Percentiles rank a stretch among this genome's conserved stretches.
Conservation (phyloP, 2,888 invertebrate species). For the Salticus scenicus region DNA sequence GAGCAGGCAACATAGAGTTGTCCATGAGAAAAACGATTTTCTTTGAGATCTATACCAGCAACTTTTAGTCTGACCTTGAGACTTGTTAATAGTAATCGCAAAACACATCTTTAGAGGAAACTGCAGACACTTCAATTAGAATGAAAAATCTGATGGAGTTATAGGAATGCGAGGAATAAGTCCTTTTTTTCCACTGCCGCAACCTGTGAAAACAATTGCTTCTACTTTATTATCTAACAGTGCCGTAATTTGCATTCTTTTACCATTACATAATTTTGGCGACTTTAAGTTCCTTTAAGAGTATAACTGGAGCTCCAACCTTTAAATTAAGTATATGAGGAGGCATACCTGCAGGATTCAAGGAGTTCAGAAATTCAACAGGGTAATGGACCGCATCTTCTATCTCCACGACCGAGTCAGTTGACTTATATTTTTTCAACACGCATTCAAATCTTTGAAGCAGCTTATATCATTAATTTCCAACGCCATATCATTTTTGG, state of each 20-base stretch:
- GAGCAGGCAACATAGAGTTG: not conserved
- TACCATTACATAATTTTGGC: constrained; percentile 72
- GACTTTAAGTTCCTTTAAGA: constrained; percentile 63
- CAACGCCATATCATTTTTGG: constrained; percentile 51
- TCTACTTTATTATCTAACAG: constrained; percentile 70
- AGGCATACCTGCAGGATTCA: no score
- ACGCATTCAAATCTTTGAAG: constrained; percentile 6
- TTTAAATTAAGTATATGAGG: no score
- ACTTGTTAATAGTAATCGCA: constrained; percentile 71
- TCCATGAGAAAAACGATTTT: constrained; percentile 71
- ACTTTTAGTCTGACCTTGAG: constrained; percentile 35
- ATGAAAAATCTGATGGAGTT: constrained; percentile 62
- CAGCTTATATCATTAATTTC: constrained; percentile 57
- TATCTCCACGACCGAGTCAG: constrained; percentile 70
- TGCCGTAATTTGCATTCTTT: constrained; percentile 71
- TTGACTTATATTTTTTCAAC: constrained; percentile 40
- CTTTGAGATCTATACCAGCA: no score
- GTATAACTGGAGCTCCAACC: no score
- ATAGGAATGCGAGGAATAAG: constrained; percentile 70
- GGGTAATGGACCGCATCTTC: no score
- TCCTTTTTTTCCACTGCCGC: constrained; percentile 55
- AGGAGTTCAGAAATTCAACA: no score
- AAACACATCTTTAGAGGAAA: no score
- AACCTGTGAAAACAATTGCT: constrained; percentile 70
- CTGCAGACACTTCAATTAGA: constrained; percentile 66